Conservation (phyloP, 1,140 invertebrate genomes). For the Vanessa tameamea region DNA sequence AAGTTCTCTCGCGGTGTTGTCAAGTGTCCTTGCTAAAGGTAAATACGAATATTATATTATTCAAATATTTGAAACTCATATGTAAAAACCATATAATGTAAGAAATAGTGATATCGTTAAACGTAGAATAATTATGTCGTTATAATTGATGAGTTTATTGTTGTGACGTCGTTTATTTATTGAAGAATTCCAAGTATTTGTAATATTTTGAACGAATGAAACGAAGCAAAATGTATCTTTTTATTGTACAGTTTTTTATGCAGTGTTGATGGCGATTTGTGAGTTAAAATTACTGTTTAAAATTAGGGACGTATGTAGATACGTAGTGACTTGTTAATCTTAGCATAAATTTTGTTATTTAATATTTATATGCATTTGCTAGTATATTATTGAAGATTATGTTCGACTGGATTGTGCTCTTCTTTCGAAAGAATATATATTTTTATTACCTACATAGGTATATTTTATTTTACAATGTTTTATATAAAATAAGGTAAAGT, state of each 20-base stretch:
- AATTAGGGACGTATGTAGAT: too few species aligned
- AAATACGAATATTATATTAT: background rate
- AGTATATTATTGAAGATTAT: too few species aligned
- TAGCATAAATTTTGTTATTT: too few species aligned
- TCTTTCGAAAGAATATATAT: too few species aligned
- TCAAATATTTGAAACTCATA: background rate
- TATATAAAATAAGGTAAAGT: too few species aligned
- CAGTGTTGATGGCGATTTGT: background rate
- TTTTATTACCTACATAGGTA: too few species aligned
- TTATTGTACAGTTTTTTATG: too few species aligned
- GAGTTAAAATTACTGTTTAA: background rate
- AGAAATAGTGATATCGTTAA: background rate
- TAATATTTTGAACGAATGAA: background rate
- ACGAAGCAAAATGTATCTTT: background rate
- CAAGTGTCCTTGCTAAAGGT: background rate
- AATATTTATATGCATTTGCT: too few species aligned
- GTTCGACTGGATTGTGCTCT: too few species aligned
- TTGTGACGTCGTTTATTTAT: conserved; percentile 15
- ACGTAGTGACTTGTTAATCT: background rate
- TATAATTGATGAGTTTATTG: background rate
- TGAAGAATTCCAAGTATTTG: background rate
- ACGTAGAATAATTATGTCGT: background rate
- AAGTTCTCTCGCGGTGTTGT: background rate
- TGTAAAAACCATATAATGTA: background rate
- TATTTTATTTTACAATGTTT: too few species aligned